phyloP scores from a whole-genome alignment of 1,140 invertebrate genomes.

The Hesperophylax magnus region DNA sequence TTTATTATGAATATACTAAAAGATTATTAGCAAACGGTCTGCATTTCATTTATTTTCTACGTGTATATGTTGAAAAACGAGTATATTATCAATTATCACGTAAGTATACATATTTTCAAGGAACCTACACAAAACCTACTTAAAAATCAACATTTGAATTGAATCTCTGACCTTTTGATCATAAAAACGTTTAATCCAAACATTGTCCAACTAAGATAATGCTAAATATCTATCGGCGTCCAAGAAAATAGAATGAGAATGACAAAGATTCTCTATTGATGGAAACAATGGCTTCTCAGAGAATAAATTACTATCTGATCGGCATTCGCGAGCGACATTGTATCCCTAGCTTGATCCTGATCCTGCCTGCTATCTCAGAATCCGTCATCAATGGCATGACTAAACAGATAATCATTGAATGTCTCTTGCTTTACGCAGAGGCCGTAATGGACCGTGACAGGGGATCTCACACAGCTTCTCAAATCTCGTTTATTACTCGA shows the following conservation, averaged over 20 bases:
- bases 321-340: constrained; percentile 7
- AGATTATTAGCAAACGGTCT: no score
- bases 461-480: constrained; percentile 11
- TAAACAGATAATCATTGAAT: constrained; percentile 40
- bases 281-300: constrained; percentile 2
- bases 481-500: neutral
- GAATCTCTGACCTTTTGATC: neutral
- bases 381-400: constrained; percentile 40
- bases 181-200: no score
- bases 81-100: no score
- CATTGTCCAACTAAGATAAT: no score
- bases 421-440: constrained; percentile 34
- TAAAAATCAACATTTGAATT: no score
- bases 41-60: no score
- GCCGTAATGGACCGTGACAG: constrained; percentile 36
- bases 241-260: neutral
- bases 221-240: neutral
- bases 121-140: no score
- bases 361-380: neutral
- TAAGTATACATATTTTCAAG: no score
- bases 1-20: no score
- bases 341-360: neutral
- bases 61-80: no score
- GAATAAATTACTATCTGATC: constrained; percentile 24
- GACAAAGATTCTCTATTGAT: neutral